phyloP scores from a whole-genome alignment of 1,140 invertebrate genomes.

The Brachionus angularis region DNA sequence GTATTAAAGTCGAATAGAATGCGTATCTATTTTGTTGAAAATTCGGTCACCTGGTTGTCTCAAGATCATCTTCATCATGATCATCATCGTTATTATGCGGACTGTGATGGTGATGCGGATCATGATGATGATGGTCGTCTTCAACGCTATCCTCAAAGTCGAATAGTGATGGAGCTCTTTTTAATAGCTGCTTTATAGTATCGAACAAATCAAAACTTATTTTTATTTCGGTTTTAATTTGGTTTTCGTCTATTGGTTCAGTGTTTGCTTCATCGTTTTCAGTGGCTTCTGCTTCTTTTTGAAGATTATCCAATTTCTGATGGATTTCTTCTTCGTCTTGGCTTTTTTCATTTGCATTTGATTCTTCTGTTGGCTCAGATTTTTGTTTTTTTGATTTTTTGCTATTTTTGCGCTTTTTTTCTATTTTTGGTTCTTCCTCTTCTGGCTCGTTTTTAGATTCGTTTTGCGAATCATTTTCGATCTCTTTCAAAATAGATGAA shows the following conservation, averaged over 20 bases:
- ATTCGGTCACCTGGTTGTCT: constrained; percentile 37
- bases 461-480: too few species aligned
- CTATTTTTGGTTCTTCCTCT: too few species aligned
- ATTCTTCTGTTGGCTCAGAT: too few species aligned
- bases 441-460: too few species aligned
- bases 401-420: too few species aligned
- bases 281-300: neutral
- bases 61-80: neutral
- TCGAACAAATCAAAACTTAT: constrained; percentile 34
- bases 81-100: neutral
- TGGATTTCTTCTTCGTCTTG: neutral
- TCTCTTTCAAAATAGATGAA: too few species aligned
- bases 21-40: too few species aligned
- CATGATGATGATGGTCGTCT: neutral
- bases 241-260: neutral
- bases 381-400: too few species aligned
- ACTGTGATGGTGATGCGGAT: neutral
- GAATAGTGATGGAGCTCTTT: constrained; percentile 26
- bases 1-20: too few species aligned
- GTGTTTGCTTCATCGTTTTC: neutral
- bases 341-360: too few species aligned
- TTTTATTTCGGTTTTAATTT: constrained; percentile 24
- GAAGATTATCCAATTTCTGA: too few species aligned
- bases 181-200: constrained; percentile 23
- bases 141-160: constrained; percentile 26